Percentiles rank a stretch among this genome's conserved stretches.
Evolutionary conservation across 1,140 invertebrate species (phyloP).

Genomic region (Polyergus mexicanus): DNA sequence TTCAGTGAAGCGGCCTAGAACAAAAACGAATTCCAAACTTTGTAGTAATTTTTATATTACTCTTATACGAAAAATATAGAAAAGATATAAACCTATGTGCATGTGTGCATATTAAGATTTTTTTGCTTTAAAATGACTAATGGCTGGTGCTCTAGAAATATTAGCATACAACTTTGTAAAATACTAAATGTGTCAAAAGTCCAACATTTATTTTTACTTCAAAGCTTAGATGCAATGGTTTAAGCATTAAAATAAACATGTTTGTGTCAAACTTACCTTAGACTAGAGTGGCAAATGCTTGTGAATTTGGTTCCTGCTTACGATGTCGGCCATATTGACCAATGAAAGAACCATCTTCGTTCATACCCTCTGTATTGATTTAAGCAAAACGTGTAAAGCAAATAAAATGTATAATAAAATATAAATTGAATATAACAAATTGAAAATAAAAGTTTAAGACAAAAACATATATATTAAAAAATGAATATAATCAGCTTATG

Average conservation of each 20-base stretch:
- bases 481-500: constrained; percentile 68
- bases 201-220: neutral
- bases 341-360: constrained; percentile 99
- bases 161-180: neutral
- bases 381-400: constrained; percentile 77
- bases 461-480: constrained; percentile 77
- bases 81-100: neutral
- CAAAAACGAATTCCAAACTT: neutral
- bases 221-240: neutral
- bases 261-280: constrained; percentile 85
- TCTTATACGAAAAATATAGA: constrained; percentile 13
- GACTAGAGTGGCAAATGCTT: constrained; percentile 93
- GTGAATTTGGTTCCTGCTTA: constrained; percentile 91
- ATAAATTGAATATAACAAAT: constrained; percentile 68
- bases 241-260: constrained; percentile 22
- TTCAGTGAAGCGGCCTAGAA: constrained; percentile 96
- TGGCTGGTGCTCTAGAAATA: neutral
- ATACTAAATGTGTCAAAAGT: neutral
- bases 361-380: constrained; percentile 93
- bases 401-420: constrained; percentile 78
- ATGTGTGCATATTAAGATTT: neutral
- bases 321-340: constrained; percentile 96
- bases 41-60: neutral
- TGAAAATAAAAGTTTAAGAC: constrained; percentile 69
- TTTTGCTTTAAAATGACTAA: constrained; percentile 11